Conservation (phyloP, 2,888 invertebrate species). For the Sclerodermus sp. region DNA sequence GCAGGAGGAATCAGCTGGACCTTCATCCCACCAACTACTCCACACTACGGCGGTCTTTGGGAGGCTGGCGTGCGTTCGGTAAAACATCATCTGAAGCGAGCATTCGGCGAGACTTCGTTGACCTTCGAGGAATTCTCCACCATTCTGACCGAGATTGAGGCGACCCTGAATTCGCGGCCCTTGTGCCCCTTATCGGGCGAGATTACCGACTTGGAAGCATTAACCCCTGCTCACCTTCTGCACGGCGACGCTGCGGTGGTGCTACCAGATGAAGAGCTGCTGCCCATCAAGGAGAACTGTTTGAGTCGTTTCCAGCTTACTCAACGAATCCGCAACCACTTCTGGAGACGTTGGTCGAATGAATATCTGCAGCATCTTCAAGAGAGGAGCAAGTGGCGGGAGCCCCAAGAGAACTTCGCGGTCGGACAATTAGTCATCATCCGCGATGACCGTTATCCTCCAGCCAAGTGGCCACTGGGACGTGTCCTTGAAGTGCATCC, state of each 20-base stretch:
- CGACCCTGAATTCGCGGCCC: conserved; percentile 20
- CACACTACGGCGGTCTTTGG: too few relatives aligned
- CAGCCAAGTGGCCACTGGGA: too few relatives aligned
- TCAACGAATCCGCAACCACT: not conserved
- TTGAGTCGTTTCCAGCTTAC: not conserved
- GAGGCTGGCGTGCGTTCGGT: too few relatives aligned
- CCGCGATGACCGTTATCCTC: too few relatives aligned
- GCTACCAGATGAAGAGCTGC: not conserved
- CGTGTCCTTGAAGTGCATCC: too few relatives aligned
- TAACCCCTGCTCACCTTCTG: conserved; percentile 20
- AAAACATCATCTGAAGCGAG: too few relatives aligned
- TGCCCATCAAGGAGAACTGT: not conserved
- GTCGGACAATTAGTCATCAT: too few relatives aligned
- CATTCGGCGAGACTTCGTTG: too few relatives aligned
- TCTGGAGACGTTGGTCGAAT: not conserved
- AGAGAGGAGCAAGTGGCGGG: not conserved
- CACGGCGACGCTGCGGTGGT: conserved; percentile 3
- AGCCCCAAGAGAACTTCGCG: not conserved
- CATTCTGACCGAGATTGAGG: conserved; percentile 22
- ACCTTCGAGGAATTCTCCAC: conserved; percentile 33
- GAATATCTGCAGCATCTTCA: not conserved
- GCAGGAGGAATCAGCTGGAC: too few relatives aligned
- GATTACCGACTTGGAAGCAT: conserved; percentile 13
- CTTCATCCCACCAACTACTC: too few relatives aligned
- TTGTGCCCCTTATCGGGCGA: conserved; percentile 14